A percentile compares a stretch with the other conserved stretches of the same genome.
Evolutionary conservation across 2,113 vertebrate genomes (phyloP).

Genomic region (Aphyosemion australe): DNA sequence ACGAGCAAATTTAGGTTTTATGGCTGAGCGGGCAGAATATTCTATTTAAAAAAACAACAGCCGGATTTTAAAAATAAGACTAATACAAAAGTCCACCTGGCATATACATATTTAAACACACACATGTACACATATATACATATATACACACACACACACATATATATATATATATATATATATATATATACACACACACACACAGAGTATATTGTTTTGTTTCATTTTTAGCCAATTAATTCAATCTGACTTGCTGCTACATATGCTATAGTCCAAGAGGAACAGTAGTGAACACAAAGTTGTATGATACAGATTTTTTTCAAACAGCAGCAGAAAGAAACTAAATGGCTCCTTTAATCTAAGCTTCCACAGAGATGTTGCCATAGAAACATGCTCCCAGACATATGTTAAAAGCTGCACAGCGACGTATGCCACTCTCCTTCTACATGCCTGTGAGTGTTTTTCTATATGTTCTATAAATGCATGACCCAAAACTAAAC

Average conservation of each 20-base stretch:
- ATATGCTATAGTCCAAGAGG: no score
- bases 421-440: neutral
- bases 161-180: no score
- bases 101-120: neutral
- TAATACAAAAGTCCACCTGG: neutral
- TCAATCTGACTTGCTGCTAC: neutral
- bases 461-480: constrained; percentile 4
- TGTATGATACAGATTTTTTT: neutral
- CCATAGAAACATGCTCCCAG: constrained; percentile 68
- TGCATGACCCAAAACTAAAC: no score
- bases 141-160: no score
- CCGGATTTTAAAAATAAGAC: neutral
- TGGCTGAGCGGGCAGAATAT: constrained; percentile 22
- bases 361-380: constrained; percentile 59
- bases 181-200: no score
- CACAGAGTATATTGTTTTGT: no score
- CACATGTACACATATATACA: no score
- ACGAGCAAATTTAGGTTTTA: constrained; percentile 14
- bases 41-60: neutral
- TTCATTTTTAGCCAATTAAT: neutral
- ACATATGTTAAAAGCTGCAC: constrained; percentile 51
- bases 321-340: constrained; percentile 11
- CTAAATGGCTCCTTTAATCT: constrained; percentile 63
- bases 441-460: neutral
- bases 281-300: neutral